A percentile compares a stretch with the other conserved stretches of the same genome.
These are phyloP conservation scores for Mus spicilegus DNA, from an alignment of 2,113 vertebrate genomes.

Conservation along the genomic window DNA sequence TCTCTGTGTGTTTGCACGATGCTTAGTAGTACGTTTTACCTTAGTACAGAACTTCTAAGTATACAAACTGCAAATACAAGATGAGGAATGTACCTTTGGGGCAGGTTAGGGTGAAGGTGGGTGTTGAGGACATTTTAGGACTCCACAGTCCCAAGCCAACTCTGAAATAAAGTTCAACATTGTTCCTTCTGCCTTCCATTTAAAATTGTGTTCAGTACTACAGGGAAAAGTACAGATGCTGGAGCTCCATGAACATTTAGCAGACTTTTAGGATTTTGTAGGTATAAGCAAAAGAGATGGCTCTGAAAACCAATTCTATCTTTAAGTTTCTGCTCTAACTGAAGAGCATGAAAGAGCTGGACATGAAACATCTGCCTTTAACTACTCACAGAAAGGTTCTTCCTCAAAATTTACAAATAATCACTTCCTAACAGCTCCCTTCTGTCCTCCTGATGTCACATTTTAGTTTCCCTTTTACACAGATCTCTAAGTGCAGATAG, in stretches of 20 bases:
- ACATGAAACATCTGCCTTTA: not conserved
- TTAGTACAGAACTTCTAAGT: conserved; percentile 24
- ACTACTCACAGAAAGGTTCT: not conserved
- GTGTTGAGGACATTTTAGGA: not conserved
- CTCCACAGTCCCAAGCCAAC: not conserved
- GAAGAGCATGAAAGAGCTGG: not conserved
- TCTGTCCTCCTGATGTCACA: not conserved
- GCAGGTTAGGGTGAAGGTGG: no score
- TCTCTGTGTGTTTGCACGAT: not conserved
- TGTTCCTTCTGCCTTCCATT: not conserved
- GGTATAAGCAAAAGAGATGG: not conserved
- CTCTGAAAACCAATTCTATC: not conserved
- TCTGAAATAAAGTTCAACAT: not conserved
- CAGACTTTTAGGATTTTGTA: conserved; percentile 19
- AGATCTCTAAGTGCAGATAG: not conserved
- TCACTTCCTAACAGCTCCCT: not conserved
- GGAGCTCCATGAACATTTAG: not conserved
- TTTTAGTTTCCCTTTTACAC: conserved; percentile 1
- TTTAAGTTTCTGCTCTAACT: conserved; percentile 20
- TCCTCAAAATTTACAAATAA: conserved; percentile 10
- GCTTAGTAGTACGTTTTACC: conserved; percentile 37
- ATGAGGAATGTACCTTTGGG: not conserved
- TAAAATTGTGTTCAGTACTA: not conserved
- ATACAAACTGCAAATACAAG: not conserved
- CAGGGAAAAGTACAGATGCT: not conserved